Percentiles rank a stretch among this genome's conserved stretches.
Conservation (phyloP, 2,888 invertebrate genomes). For the Gasteruption jaculator region DNA sequence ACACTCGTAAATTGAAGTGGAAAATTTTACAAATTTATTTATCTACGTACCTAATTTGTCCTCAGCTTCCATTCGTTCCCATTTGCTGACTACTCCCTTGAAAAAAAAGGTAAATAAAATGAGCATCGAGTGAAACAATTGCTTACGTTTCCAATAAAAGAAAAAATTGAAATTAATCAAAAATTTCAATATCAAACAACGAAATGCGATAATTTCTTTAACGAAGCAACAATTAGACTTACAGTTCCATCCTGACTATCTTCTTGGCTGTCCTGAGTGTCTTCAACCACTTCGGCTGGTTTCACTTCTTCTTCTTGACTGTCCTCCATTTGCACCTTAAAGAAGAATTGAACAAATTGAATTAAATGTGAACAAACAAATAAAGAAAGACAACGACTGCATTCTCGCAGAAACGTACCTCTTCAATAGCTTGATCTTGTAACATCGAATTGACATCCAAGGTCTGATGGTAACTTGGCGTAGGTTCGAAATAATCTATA, state of each 20-base stretch:
- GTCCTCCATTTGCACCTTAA: constrained; percentile 47
- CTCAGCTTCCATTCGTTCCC: constrained; percentile 49
- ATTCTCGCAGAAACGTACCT: constrained; percentile 57
- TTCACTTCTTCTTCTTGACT: constrained; percentile 28
- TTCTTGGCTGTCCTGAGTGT: constrained; percentile 47
- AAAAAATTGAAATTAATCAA: too few species aligned
- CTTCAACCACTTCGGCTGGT: constrained; percentile 32
- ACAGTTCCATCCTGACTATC: constrained; percentile 33
- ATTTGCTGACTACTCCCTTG: constrained; percentile 46
- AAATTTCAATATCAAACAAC: too few species aligned
- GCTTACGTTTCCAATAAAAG: too few species aligned
- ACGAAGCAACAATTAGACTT: too few species aligned
- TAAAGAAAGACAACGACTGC: background rate
- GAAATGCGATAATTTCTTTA: too few species aligned
- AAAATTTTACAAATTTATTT: background rate
- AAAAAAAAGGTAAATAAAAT: constrained; percentile 19
- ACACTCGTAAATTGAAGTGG: background rate
- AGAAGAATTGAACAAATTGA: constrained; percentile 8
- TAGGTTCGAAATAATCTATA: constrained; percentile 68
- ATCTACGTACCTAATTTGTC: constrained; percentile 43
- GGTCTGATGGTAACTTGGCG: constrained; percentile 76
- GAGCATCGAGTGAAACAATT: too few species aligned
- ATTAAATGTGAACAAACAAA: too few species aligned
- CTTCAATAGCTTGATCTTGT: constrained; percentile 77
- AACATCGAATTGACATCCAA: constrained; percentile 80